Base-by-base conservation (phyloP, 2,797 vertebrate species). In the Notolepis coatsorum region DNA sequence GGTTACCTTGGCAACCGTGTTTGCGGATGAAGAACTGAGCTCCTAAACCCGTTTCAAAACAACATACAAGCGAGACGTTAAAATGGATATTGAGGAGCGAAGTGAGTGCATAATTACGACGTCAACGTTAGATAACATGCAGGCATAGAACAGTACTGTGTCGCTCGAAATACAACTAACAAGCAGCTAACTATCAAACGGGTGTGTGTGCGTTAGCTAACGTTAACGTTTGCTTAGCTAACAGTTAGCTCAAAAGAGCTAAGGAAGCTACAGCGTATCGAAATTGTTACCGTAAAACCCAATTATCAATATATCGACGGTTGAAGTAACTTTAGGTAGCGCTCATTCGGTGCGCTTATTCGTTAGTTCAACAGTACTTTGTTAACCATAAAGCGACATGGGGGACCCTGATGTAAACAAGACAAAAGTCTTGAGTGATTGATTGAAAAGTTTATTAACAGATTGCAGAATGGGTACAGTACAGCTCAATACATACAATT, bases 1-100 rank as follows among this genome's bases (percentile, higher is more conserved):
- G 21, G 92, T 93, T 91, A 81, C 92, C 90, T 66, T 88, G 88
- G 89, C 35, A 91, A 86, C 67, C 84, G 57, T 41, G 49, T 31
- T 45, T 73, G 54, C 60, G 3, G 48, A 59, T 42, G 7, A 10
- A 21, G 13, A 5, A 28, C n/a, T 5, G 4, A 7, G 41, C 60
- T 21, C n/a, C 25, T 4, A 9, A 17, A 7, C 6, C 55, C 8
- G 38, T 57, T 56, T 42, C 5, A 18, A 8, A 6, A 56, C 9
- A 31, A 31, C 28, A 45, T 49, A 50, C 6, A 21, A 24, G 23
- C 8, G 61, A 56, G 12, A 8, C 2, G 25, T 59, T 9, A 55
- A 45, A 43, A 93, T 92, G 92, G 88, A 91, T 48, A 28, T 86
- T 17, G 55, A 73, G 41, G 81, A 81, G 12, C 71, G 35, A 71